Conservation (phyloP, 2,888 invertebrate genomes). For the Lepetodrilus schrolli region DNA sequence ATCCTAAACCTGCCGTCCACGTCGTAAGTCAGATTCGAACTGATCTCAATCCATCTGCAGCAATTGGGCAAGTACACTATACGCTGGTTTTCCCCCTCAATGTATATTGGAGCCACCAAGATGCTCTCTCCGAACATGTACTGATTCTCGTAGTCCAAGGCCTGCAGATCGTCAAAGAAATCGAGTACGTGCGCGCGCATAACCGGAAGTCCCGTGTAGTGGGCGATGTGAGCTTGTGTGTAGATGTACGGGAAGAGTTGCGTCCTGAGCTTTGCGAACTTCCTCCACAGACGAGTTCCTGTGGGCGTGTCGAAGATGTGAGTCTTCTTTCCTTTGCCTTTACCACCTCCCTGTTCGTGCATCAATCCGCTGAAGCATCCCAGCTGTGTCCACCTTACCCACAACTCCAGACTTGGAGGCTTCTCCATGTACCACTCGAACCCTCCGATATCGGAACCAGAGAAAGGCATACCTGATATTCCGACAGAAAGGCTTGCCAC, state of each 20-base stretch:
- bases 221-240: conserved; percentile 31
- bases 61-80: conserved; percentile 15
- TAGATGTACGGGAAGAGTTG: conserved; percentile 34
- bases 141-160: not conserved
- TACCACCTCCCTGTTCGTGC: conserved; percentile 30
- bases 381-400: conserved; percentile 35
- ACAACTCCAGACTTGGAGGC: conserved; percentile 18
- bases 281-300: conserved; percentile 29
- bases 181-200: conserved; percentile 30
- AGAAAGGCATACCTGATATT: conserved; percentile 31
- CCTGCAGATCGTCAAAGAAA: conserved; percentile 16
- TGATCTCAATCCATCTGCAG: conserved; percentile 27
- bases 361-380: conserved; percentile 33
- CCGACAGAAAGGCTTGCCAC: conserved; percentile 30
- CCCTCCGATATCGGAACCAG: conserved; percentile 34
- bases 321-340: conserved; percentile 8
- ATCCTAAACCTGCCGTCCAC: conserved; percentile 31
- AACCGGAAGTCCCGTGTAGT: conserved; percentile 28
- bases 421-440: conserved; percentile 28
- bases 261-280: conserved; percentile 32
- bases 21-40: conserved; percentile 16
- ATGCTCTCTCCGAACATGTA: conserved; percentile 30
- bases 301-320: conserved; percentile 25
- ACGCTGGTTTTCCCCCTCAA: not conserved
- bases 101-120: conserved; percentile 16